Base-by-base conservation (phyloP, 1,140 invertebrate species). In the Aphelenchoides fujianensis region DNA sequence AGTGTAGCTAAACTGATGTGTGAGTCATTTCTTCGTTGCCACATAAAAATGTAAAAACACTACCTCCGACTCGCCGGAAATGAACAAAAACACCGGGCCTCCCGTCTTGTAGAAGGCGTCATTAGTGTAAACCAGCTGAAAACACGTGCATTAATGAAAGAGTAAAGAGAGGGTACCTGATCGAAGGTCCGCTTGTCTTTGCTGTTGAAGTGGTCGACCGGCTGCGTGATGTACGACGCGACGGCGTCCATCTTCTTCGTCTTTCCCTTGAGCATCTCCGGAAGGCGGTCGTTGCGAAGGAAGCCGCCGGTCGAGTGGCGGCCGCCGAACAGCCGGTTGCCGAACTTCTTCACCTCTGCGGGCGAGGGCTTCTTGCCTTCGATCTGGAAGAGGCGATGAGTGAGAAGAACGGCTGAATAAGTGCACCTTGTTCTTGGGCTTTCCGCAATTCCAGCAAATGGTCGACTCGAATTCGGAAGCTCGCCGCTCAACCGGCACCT, bases 61-160 rank as follows among this genome's bases (percentile, higher is more conserved):
- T n/a, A n/a, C n/a, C 7, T 19, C 5, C 9, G 55, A 12, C 32
- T 69, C 64, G 12, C 69, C 69, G 68, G 30, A 31, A 23, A 70
- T 70, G 31, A 72, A 35, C 2, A 71, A 48, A 30, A 52, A 70
- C 1, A 73, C 2, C 52, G 41, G 70, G 52, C 41, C 68, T 73
- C 88, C 88, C 72, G 79, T 5, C 19, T 89, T 84, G 79, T 85
- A 92, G 80, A 89, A 91, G n/a, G 89, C 86, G 61, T 88, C 87
- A 84, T 93, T 93, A 0, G 90, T 86, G 85, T 89, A 93, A 78
- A 70, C 16, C 12, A 71, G 9, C 31, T 70, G 30, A n/a, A n/a
- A n/a, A n/a, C n/a, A n/a, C n/a, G n/a, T n/a, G n/a, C n/a, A n/a
- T n/a, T n/a, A n/a, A n/a, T n/a, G n/a, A n/a, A n/a, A n/a, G n/a